Evolutionary conservation across 2,888 invertebrate species (phyloP), one percentile per base, ranked within the genome.

Genomic region (Nemotelus nigrinus): DNA sequence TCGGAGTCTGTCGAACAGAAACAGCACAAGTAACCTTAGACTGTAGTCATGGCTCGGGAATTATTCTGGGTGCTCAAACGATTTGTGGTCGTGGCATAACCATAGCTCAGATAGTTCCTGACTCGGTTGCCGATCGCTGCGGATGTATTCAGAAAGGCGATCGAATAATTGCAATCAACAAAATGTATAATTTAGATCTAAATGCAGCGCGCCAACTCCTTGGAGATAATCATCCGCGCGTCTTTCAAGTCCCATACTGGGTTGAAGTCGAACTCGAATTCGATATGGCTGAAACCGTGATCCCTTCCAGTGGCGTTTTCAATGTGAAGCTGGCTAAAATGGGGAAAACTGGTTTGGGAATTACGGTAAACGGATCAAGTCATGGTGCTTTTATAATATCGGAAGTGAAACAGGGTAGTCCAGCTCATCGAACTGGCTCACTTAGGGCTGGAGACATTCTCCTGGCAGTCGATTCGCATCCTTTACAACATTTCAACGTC

Each of bases 261-360:
- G 89, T 96, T 58, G 93, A 93, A 64, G 85, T 97, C 60, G 93
- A 94, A 82, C 91, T 95, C 1, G 96, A 97, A 85, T 97, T 97
- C 86, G 96, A 95, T 87, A 95, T 97, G 86, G 94, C 96, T 7
- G 96, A 97, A 81, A 92, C 96, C 0, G 96, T 97, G 64, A 94
- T 96, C 80, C 96, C 97, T 2, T 93, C 95, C 3, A 94, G 95
- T 82, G 97, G 97, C 0, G 93, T 96, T 0, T 97, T 97, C 84
- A 94, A 93, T 80, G 96, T 98, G 0, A 95, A 96, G 86, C 89
- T 98, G 72, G 93, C 95, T 3, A 92, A 93, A 82, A 81, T 84
- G 0, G 92, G 91, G 47, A 92, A 93, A 57, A 92, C 91, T 45
- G 96, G 96, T 3, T 89, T 98, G 10, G 98, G 98, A 2, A 92